A percentile compares a stretch with the other conserved stretches of the same genome.
phyloP scores from a whole-genome alignment of 2,888 invertebrate genomes.

The Xestobium rufovillosum region DNA sequence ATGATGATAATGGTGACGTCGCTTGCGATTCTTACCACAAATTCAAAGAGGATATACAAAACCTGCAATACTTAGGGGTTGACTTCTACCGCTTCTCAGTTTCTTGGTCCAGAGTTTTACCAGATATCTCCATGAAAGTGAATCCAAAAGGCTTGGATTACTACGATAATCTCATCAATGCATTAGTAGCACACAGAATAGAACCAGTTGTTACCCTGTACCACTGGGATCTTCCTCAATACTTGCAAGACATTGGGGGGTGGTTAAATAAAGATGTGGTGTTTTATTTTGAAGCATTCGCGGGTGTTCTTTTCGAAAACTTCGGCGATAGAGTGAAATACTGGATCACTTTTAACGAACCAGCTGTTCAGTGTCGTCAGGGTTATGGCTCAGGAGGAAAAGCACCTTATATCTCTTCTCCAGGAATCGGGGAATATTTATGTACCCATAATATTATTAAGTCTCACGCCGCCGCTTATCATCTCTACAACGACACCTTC shows the following conservation, averaged over 20 bases:
- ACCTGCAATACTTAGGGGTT: conserved; percentile 49
- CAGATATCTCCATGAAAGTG: too few species aligned
- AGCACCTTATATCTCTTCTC: conserved; percentile 10
- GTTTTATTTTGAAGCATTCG: too few species aligned
- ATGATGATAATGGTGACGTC: conserved; percentile 33
- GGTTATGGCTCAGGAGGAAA: too few species aligned
- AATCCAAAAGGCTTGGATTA: too few species aligned
- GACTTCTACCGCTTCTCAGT: conserved; percentile 52
- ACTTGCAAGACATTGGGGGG: conserved; percentile 53
- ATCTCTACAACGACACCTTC: conserved; percentile 41
- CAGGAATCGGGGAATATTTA: conserved; percentile 46
- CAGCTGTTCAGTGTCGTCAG: too few species aligned
- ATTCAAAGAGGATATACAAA: conserved; percentile 27
- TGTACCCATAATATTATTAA: conserved; percentile 45
- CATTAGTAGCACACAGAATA: too few species aligned
- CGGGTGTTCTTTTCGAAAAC: too few species aligned
- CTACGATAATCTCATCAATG: too few species aligned
- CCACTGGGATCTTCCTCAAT: conserved; percentile 59
- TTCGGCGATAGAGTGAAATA: too few species aligned
- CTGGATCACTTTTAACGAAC: too few species aligned
- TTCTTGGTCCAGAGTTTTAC: conserved; percentile 60
- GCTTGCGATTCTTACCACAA: conserved; percentile 20
- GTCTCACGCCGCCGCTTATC: conserved; percentile 44
- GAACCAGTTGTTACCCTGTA: conserved; percentile 54
- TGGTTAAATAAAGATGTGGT: conserved; percentile 53